These are phyloP conservation scores for Sapajus apella DNA, from an alignment of 2,113 vertebrate species.

Conservation along the genomic window DNA sequence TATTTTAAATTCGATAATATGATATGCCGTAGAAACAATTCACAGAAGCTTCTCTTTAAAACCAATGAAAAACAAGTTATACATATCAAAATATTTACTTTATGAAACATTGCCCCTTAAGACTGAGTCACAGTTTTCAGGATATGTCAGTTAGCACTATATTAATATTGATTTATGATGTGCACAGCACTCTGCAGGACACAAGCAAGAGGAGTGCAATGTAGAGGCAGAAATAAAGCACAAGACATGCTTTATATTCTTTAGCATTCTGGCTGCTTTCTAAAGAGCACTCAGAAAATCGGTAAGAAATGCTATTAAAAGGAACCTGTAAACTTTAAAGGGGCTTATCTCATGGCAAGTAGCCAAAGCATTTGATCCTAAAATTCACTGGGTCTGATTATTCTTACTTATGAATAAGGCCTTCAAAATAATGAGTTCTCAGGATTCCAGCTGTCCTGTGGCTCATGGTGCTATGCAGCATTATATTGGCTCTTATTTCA, in stretches of 20 bases:
- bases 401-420: neutral
- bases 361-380: neutral
- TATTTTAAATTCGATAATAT: conserved; percentile 46
- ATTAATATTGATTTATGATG: conserved; percentile 64
- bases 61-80: neutral
- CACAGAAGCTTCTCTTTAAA: conserved; percentile 15
- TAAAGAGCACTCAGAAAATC: conserved; percentile 36
- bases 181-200: neutral
- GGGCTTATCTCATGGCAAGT: neutral
- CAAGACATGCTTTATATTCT: conserved; percentile 49
- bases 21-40: neutral
- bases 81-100: conserved; percentile 63
- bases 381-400: neutral
- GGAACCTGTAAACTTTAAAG: neutral
- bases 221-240: conserved; percentile 71
- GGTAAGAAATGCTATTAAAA: neutral
- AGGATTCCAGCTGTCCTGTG: neutral
- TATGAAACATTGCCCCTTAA: conserved; percentile 63
- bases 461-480: neutral
- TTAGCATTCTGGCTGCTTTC: conserved; percentile 56
- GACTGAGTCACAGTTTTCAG: conserved; percentile 58
- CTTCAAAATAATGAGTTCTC: neutral
- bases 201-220: conserved; percentile 47
- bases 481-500: neutral
- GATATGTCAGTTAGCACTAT: conserved; percentile 69